Base-by-base conservation (phyloP, 2,113 vertebrate species). In the Polypterus senegalus region DNA sequence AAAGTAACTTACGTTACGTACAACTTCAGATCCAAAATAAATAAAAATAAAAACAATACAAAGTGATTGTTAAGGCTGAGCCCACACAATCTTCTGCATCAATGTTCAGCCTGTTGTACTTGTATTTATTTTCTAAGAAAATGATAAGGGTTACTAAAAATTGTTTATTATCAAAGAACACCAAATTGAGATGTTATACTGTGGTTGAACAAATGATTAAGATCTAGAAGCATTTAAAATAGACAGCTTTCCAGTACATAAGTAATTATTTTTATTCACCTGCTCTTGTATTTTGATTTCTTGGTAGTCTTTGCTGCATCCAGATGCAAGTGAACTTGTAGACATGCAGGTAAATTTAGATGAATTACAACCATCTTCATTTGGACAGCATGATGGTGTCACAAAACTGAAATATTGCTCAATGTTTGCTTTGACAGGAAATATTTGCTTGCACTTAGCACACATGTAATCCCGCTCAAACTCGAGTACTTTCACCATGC, bases 271-370 rank as follows among this genome's bases (percentile, higher is more conserved):
- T 7, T 6, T 5, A 4, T 51, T 5, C 63, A 99, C 96, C 79
- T 99, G 95, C 66, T 98, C 94, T 61, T 99, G 96, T 66, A 98
- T 94, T 80, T 98, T 98, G 63, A 97, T 92, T 81, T 99, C 95
- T 75, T 97, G 95, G 69, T 93, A 94, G 81, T 99, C 95, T 63
- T 81, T 88, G 81, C 95, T 97, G 66, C 73, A 77, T 7, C 79
- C 27, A 1, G 90, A 87, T 65, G 80, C 78, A 51, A 86, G 83
- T 5, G 82, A 67, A 54, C 85, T 73, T 60, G 67, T 88, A 6
- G 91, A 87, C 46, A 97, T 84, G 71, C 91, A 93, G 1, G 69
- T 88, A 75, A 99, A 98, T 65, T 86, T 95, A 58, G 66, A 79
- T 1, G 94, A 97, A 71, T 70, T 81, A 71, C 96, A 99, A 64